A percentile compares a stretch with the other conserved stretches of the same genome.
phyloP scores from a whole-genome alignment of 2,113 vertebrate species.

The Catagonus wagneri region DNA sequence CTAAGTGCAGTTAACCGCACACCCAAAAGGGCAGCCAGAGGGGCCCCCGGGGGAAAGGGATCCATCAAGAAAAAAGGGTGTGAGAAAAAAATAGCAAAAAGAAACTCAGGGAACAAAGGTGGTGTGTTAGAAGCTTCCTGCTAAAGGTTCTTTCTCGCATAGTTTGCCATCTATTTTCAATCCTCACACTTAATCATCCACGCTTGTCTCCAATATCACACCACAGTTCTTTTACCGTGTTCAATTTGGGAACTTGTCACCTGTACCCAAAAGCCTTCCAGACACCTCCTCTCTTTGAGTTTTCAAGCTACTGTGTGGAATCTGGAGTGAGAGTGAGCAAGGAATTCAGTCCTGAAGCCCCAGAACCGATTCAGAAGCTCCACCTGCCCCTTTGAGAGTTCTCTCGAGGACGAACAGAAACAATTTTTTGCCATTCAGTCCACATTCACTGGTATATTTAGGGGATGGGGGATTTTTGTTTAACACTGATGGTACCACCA shows the following conservation, averaged over 20 bases:
- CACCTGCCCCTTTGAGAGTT: not conserved
- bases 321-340: not conserved
- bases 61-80: not conserved
- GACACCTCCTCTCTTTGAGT: not conserved
- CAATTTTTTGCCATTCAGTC: not conserved
- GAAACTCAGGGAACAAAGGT: constrained; percentile 45
- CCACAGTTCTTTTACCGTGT: not conserved
- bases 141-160: not conserved
- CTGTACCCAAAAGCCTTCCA: not conserved
- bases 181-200: not conserved
- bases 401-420: not conserved
- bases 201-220: not conserved
- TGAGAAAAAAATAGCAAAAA: constrained; percentile 45
- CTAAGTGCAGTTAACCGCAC: not conserved
- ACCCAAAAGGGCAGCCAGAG: not conserved
- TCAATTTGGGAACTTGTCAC: not conserved
- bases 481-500: not conserved
- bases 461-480: not conserved
- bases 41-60: not conserved
- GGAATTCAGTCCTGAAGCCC: constrained; percentile 23
- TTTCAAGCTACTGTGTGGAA: constrained; percentile 7
- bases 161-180: not conserved
- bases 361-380: constrained; percentile 10
- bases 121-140: constrained; percentile 34
- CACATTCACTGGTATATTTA: constrained; percentile 36